Base-by-base conservation (phyloP, 2,797 vertebrate species). In the Dermochelys coriacea region DNA sequence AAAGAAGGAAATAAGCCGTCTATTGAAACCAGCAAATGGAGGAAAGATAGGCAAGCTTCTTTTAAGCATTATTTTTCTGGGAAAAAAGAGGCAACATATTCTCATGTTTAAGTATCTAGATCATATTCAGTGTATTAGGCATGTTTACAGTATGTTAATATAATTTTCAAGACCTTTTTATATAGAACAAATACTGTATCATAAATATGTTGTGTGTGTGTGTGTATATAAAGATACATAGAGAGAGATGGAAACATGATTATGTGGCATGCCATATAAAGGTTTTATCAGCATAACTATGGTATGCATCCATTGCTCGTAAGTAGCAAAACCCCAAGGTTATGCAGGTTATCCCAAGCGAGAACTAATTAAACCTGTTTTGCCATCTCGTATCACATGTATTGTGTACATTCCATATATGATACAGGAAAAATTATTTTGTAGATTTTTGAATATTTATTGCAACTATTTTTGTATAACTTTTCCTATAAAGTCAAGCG, bases 11-110 rank as follows among this genome's bases (percentile, higher is more conserved):
- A 80, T 85, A 12, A 68, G 82, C n/a, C 74, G 88, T 82, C 31
- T 92, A 74, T 2, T 93, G 87, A 88, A 74, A 92, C 80, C 64
- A n/a, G 19, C 5, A 34, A 87, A 27, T 57, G 49, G 59, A 90
- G 64, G 18, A 90, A 96, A 96, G 84, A 49, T 68, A 77, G 85
- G 29, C 81, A 94, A 12, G 52, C 49, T n/a, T n/a, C 55, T 87
- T 84, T 81, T 80, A 59, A 92, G 74, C 27, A 37, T 2, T 80
- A 50, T 3, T 14, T 68, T 84, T 91, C 5, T 68, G 82, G 34
- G 34, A 84, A 45, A 88, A 94, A 83, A 31, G 23, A 85, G 34
- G 12, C 71, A 51, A 5, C 51, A 5, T 86, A 7, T 19, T 84
- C 95, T 84, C 16, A 29, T 18, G 88, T 12, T 29, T 49, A 94